These are phyloP conservation scores for Cremastinae sp. DNA, from an alignment of 2,888 invertebrate genomes.

Conservation along the genomic window DNA sequence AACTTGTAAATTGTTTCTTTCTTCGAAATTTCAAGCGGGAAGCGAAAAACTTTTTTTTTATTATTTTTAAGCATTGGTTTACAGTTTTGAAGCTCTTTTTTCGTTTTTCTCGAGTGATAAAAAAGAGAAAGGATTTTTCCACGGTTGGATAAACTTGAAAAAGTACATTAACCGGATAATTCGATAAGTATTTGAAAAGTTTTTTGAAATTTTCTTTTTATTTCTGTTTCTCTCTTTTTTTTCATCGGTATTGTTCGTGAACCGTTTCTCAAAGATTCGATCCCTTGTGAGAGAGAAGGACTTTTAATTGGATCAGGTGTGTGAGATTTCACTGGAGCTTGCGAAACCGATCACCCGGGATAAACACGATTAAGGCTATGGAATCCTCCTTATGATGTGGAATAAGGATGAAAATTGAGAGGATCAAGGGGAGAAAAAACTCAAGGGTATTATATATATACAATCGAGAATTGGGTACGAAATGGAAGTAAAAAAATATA, in stretches of 20 bases:
- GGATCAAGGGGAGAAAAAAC: constrained; percentile 10
- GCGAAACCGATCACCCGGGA: constrained; percentile 40
- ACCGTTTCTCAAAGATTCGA: neutral
- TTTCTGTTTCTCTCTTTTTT: neutral
- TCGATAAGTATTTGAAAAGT: neutral
- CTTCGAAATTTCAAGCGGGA: too few relatives aligned
- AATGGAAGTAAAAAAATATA: neutral
- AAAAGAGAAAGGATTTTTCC: too few relatives aligned
- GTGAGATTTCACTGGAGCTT: constrained; percentile 41
- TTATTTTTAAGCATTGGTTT: too few relatives aligned
- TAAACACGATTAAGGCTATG: constrained; percentile 57
- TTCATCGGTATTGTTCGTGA: neutral
- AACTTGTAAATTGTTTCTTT: too few relatives aligned
- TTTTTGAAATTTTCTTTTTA: neutral
- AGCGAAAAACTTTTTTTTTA: too few relatives aligned
- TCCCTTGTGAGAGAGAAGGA: constrained; percentile 2
- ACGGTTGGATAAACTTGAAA: too few relatives aligned
- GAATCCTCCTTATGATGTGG: neutral
- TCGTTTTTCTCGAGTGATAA: too few relatives aligned
- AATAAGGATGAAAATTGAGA: constrained; percentile 1
- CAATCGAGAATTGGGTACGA: neutral
- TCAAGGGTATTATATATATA: neutral
- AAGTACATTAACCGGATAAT: too few relatives aligned
- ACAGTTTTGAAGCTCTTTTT: too few relatives aligned
- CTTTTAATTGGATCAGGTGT: constrained; percentile 52